phyloP scores from a whole-genome alignment of 2,113 vertebrate species.

The Speoplatyrhinus poulsoni region DNA sequence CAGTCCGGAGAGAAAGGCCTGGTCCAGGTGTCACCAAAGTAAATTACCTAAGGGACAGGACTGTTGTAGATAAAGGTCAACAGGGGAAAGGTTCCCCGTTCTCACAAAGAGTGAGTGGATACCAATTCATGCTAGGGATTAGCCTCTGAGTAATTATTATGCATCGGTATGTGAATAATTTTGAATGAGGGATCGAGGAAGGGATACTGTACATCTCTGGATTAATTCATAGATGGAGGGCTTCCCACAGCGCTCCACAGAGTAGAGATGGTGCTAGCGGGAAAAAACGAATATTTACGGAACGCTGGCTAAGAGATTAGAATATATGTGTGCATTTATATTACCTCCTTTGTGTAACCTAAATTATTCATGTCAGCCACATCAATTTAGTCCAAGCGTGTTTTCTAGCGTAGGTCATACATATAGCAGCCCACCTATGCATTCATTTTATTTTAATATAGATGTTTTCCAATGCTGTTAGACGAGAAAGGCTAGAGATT shows the following conservation, averaged over 20 bases:
- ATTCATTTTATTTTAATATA: slow-evolving; percentile 76
- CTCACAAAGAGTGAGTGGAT: slow-evolving; percentile 21
- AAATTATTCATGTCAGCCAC: slow-evolving; percentile 81
- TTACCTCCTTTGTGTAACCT: slow-evolving; percentile 79
- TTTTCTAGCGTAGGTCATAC: slow-evolving; percentile 58
- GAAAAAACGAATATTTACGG: slow-evolving; percentile 59
- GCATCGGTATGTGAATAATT: slow-evolving; percentile 73
- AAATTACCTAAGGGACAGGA: slow-evolving; percentile 47
- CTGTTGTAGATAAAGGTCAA: slow-evolving; percentile 65
- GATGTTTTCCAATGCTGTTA: slow-evolving; percentile 40
- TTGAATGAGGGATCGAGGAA: slow-evolving; percentile 61
- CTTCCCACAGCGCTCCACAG: slow-evolving; percentile 46
- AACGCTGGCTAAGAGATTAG: slow-evolving; percentile 69
- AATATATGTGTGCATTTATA: slow-evolving; percentile 85
- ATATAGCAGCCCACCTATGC: slow-evolving; percentile 54
- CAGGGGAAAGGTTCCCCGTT: slow-evolving; percentile 23
- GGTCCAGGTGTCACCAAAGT: slow-evolving; percentile 40
- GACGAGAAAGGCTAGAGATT: slow-evolving; percentile 22
- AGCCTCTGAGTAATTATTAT: slow-evolving; percentile 76
- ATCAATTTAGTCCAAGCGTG: slow-evolving; percentile 70
- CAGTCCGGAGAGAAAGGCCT: slow-evolving; percentile 28
- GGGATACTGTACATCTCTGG: slow-evolving; percentile 63
- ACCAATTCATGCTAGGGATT: slow-evolving; percentile 52
- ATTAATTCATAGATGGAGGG: slow-evolving; percentile 69
- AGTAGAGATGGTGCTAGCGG: slow-evolving; percentile 37